phyloP scores from a whole-genome alignment of 2,113 vertebrate species.

The Ochotona curzoniae region DNA sequence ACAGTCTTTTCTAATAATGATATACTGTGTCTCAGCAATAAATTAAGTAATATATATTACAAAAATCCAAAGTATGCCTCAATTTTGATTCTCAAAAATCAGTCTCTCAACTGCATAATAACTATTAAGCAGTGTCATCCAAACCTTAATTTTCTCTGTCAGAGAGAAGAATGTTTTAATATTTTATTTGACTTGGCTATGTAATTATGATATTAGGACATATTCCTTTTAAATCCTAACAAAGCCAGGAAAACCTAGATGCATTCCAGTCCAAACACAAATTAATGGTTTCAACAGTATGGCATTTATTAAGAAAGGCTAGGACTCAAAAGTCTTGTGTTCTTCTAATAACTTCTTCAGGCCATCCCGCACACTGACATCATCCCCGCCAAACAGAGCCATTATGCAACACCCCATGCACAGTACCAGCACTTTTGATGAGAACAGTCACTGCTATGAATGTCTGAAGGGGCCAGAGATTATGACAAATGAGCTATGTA shows the following conservation, averaged over 20 bases:
- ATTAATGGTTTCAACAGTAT: constrained; percentile 78
- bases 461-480: constrained; percentile 65
- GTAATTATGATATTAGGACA: constrained; percentile 53
- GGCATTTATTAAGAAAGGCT: constrained; percentile 82
- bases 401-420: constrained; percentile 78
- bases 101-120: constrained; percentile 24
- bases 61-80: constrained; percentile 55
- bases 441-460: constrained; percentile 77
- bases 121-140: not conserved
- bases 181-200: constrained; percentile 68
- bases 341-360: constrained; percentile 86
- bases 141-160: constrained; percentile 64
- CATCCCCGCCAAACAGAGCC: constrained; percentile 84
- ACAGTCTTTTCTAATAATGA: constrained; percentile 24
- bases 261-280: constrained; percentile 77
- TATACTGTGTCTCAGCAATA: constrained; percentile 39
- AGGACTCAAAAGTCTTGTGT: constrained; percentile 83
- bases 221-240: constrained; percentile 57
- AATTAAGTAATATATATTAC: constrained; percentile 48
- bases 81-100: constrained; percentile 61
- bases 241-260: constrained; percentile 76
- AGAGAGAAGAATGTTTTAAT: constrained; percentile 72
- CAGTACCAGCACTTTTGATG: constrained; percentile 73
- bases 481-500: constrained; percentile 68
- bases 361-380: constrained; percentile 83